phyloP scores from a whole-genome alignment of 2,797 vertebrate genomes.

The Helarctos malayanus region DNA sequence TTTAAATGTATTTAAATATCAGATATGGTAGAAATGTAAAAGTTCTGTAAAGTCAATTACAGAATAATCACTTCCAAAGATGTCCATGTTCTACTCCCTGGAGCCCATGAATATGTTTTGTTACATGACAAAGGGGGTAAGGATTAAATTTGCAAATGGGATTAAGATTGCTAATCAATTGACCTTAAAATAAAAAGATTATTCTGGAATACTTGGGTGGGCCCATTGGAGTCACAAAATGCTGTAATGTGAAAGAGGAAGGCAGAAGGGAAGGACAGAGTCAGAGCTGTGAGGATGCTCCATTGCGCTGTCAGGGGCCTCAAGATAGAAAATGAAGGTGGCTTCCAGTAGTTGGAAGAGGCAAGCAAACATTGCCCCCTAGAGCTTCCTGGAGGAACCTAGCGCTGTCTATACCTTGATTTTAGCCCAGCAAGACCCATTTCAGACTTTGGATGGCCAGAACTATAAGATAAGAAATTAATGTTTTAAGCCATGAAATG shows the following conservation, averaged over 20 bases:
- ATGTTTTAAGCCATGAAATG: neutral
- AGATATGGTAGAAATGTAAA: neutral
- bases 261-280: neutral
- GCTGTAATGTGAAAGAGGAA: neutral
- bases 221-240: neutral
- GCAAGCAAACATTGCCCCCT: neutral
- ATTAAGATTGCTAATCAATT: neutral
- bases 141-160: neutral
- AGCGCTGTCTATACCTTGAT: neutral
- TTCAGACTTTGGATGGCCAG: neutral
- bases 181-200: neutral
- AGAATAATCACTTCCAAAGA: neutral
- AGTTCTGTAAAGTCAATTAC: neutral
- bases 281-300: neutral
- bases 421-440: neutral
- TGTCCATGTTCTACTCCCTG: neutral
- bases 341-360: neutral
- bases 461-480: neutral
- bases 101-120: neutral
- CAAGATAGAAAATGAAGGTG: neutral
- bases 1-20: neutral
- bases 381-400: neutral
- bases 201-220: neutral
- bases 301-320: accelerated
- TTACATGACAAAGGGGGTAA: neutral